A percentile compares a stretch with the other conserved stretches of the same genome.
These are phyloP conservation scores for Drosophila emarginata DNA, from an alignment of 2,888 invertebrate species.

Conservation along the genomic window DNA sequence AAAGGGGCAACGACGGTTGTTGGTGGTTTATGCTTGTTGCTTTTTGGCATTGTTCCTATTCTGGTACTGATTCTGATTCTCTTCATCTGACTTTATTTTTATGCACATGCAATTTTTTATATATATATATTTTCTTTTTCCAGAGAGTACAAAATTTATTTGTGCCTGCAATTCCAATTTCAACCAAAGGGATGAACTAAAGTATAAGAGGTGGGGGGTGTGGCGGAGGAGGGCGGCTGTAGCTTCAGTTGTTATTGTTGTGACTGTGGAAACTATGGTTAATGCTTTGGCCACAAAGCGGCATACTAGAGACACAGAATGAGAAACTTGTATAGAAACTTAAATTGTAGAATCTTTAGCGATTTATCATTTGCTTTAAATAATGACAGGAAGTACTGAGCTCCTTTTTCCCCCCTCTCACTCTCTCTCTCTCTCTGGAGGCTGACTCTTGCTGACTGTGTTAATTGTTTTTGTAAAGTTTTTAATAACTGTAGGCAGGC, in stretches of 20 bases:
- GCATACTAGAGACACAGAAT: constrained; percentile 19
- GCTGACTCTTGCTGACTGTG: constrained; percentile 50
- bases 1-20: constrained; percentile 42
- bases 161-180: constrained; percentile 69
- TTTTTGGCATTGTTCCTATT: constrained; percentile 74
- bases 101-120: constrained; percentile 69
- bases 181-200: constrained; percentile 18
- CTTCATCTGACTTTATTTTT: constrained; percentile 41
- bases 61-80: constrained; percentile 9
- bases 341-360: constrained; percentile 49
- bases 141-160: constrained; percentile 68
- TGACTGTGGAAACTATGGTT: constrained; percentile 66
- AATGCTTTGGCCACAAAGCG: constrained; percentile 70
- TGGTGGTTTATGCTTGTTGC: constrained; percentile 43
- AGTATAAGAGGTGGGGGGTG: neutral
- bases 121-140: constrained; percentile 44
- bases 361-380: constrained; percentile 65
- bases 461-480: constrained; percentile 75
- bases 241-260: constrained; percentile 65
- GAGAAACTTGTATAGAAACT: constrained; percentile 31
- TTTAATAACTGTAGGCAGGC: constrained; percentile 72
- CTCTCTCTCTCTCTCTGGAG: neutral
- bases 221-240: neutral
- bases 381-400: constrained; percentile 38
- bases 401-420: constrained; percentile 12